A percentile compares a stretch with the other conserved stretches of the same genome.
Evolutionary conservation across 2,113 vertebrate species (phyloP).

Genomic region (Vulpes lagopus): DNA sequence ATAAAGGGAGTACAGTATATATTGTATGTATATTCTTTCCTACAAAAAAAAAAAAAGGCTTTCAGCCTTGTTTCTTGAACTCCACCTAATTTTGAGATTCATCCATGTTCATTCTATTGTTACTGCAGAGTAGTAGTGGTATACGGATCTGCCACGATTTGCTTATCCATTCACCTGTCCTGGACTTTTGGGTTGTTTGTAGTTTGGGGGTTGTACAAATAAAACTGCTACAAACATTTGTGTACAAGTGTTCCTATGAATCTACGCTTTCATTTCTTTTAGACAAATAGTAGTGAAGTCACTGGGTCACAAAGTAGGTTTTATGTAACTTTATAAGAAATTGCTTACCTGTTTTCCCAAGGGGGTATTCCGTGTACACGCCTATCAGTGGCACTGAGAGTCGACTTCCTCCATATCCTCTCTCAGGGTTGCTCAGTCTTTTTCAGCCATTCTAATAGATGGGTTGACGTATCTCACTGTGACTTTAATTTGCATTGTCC

Average conservation of each 20-base stretch:
- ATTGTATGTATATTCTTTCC: not conserved
- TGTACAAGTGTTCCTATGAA: not conserved
- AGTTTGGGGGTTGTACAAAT: not conserved
- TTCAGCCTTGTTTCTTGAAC: not conserved
- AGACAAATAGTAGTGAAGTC: not conserved
- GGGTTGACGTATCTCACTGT: not conserved
- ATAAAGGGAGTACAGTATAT: not conserved
- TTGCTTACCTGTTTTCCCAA: not conserved
- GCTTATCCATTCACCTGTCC: not conserved
- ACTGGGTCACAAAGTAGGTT: not conserved
- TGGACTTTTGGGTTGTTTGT: not conserved
- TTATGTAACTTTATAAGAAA: slow-evolving; percentile 42
- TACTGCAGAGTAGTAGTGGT: not conserved
- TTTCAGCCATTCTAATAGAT: not conserved
- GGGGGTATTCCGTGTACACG: not conserved
- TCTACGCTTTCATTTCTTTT: slow-evolving; percentile 12
- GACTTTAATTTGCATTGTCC: not conserved
- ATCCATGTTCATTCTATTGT: not conserved
- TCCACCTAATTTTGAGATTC: not conserved
- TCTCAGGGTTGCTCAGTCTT: not conserved
- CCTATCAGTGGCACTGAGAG: not conserved
- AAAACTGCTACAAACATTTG: not conserved
- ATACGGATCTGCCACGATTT: not conserved
- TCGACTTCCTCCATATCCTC: not conserved
- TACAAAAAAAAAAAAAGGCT: not conserved